phyloP scores from a whole-genome alignment of 2,113 vertebrate species.

The Anoura caudifer region DNA sequence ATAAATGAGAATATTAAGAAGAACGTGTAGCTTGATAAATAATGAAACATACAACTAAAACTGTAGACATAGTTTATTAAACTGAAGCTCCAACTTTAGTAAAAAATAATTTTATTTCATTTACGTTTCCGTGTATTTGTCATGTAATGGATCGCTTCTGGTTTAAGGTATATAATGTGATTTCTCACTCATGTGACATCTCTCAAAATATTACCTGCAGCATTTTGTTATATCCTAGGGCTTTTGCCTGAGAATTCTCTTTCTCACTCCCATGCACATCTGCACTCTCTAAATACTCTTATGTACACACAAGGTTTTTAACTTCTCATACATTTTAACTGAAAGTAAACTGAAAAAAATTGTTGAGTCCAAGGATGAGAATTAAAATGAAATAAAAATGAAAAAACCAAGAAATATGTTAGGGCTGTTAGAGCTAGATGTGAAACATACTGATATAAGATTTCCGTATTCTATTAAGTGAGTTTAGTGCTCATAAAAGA shows the following conservation, averaged over 20 bases:
- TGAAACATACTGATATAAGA: conserved; percentile 63
- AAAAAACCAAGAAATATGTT: conserved; percentile 44
- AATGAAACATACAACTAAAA: neutral
- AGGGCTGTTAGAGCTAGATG: conserved; percentile 40
- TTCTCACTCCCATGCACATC: neutral
- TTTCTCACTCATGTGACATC: conserved; percentile 21
- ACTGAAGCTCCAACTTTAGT: conserved; percentile 10
- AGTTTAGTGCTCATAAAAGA: conserved; percentile 59
- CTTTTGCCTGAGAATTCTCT: neutral
- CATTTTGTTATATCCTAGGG: neutral
- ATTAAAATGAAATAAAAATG: conserved; percentile 68
- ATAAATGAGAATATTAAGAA: neutral
- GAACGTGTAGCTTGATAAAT: neutral
- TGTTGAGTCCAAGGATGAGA: conserved; percentile 67
- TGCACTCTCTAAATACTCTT: neutral
- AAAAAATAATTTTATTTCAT: conserved; percentile 24
- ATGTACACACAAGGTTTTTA: conserved; percentile 10
- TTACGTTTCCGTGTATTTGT: conserved; percentile 6
- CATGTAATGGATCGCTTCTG: conserved; percentile 11
- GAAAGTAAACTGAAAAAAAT: conserved; percentile 46
- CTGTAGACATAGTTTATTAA: conserved; percentile 1
- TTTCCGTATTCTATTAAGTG: conserved; percentile 63
- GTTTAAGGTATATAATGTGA: conserved; percentile 31
- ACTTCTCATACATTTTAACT: conserved; percentile 48
- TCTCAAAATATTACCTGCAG: conserved; percentile 1